Percentiles rank a stretch among this genome's conserved stretches.
These are phyloP conservation scores for Microctonus hyperodae DNA, from an alignment of 2,888 invertebrate species.

Conservation along the genomic window DNA sequence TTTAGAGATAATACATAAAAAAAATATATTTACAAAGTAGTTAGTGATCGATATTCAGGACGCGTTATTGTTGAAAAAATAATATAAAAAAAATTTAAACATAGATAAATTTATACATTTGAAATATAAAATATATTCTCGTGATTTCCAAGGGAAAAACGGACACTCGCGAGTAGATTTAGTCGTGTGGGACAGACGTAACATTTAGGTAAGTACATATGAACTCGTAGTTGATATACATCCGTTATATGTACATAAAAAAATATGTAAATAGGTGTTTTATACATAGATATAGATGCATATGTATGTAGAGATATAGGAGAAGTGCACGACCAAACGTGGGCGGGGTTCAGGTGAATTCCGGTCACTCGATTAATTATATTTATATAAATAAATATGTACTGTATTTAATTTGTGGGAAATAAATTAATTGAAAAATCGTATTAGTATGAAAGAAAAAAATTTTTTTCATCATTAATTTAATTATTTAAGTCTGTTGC, in stretches of 20 bases:
- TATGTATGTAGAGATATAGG: neutral
- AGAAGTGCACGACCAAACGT: constrained; percentile 21
- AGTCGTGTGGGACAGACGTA: constrained; percentile 54
- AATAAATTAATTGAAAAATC: neutral
- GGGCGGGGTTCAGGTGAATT: constrained; percentile 21
- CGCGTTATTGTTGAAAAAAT: constrained; percentile 11
- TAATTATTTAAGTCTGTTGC: too few relatives aligned
- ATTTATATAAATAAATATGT: neutral
- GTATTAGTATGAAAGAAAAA: too few relatives aligned
- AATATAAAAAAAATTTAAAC: neutral
- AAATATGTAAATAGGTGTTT: neutral
- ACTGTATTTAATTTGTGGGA: constrained; percentile 5
- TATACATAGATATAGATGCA: neutral
- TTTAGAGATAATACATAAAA: neutral
- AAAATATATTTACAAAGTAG: neutral
- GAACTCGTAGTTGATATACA: neutral
- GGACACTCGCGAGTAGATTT: constrained; percentile 8
- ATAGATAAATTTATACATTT: too few relatives aligned
- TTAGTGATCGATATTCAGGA: neutral
- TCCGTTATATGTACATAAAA: neutral
- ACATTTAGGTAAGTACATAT: constrained; percentile 48
- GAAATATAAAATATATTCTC: neutral
- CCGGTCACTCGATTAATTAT: constrained; percentile 9
- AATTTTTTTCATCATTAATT: too few relatives aligned
- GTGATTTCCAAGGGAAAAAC: constrained; percentile 11